Conservation (phyloP, 1,140 invertebrate genomes). For the Zaprionus ghesquierei region DNA sequence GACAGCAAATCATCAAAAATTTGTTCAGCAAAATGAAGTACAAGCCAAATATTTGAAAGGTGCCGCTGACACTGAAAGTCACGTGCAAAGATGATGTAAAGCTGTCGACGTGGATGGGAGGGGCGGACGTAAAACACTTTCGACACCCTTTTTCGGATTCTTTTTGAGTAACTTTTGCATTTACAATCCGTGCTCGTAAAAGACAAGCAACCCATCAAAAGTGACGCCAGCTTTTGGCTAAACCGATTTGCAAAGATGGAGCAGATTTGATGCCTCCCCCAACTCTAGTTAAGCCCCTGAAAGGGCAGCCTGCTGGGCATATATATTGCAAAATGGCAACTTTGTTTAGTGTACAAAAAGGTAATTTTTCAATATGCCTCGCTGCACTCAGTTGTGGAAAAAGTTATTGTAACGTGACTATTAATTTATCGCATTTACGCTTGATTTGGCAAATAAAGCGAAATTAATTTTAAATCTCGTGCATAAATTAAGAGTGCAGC, state of each 20-base stretch:
- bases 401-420: constrained; percentile 35
- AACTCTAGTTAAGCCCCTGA: constrained; percentile 37
- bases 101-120: constrained; percentile 11
- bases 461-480: constrained; percentile 69
- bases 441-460: constrained; percentile 67
- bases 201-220: constrained; percentile 55
- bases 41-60: constrained; percentile 64
- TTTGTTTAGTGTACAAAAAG: constrained; percentile 10
- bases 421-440: constrained; percentile 74
- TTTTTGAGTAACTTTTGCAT: constrained; percentile 50
- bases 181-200: constrained; percentile 62
- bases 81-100: constrained; percentile 54
- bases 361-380: constrained; percentile 3
- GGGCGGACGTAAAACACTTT: constrained; percentile 26
- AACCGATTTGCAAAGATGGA: constrained; percentile 48
- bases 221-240: constrained; percentile 38
- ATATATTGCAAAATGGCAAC: background rate
- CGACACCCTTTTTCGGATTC: constrained; percentile 51
- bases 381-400: background rate
- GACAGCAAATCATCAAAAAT: constrained; percentile 49
- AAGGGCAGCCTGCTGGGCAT: background rate
- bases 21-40: constrained; percentile 53
- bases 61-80: constrained; percentile 28
- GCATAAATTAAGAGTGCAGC: constrained; percentile 56
- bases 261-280: constrained; percentile 48